These are phyloP conservation scores for Syrrhaptes paradoxus DNA, from an alignment of 2,113 vertebrate genomes.

Conservation along the genomic window DNA sequence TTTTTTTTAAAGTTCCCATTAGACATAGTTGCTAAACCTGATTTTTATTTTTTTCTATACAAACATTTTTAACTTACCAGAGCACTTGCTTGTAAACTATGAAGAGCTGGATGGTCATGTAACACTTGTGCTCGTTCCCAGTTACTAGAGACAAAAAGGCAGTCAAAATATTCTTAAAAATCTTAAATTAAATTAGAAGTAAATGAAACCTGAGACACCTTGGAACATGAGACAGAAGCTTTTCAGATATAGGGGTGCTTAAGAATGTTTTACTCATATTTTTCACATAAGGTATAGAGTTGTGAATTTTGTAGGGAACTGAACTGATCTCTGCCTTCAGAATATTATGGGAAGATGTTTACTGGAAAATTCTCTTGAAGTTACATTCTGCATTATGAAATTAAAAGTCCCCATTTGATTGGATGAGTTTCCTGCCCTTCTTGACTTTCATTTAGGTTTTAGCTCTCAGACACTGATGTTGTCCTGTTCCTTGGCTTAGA, in stretches of 20 bases:
- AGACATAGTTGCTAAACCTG: neutral
- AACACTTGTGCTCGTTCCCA: neutral
- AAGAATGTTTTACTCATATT: neutral
- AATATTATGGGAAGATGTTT: neutral
- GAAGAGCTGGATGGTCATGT: neutral
- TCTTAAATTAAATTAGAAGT: neutral
- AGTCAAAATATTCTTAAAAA: neutral
- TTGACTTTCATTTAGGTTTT: neutral
- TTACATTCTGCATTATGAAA: neutral
- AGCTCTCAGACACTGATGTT: neutral
- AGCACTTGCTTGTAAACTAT: neutral
- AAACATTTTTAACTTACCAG: neutral
- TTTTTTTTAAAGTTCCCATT: neutral
- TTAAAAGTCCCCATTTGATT: neutral
- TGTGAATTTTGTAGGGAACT: neutral
- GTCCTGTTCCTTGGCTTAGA: neutral
- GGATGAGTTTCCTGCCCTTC: neutral
- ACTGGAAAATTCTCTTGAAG: neutral
- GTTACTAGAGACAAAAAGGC: neutral
- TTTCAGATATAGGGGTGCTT: neutral
- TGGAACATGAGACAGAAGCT: neutral
- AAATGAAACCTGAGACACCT: neutral
- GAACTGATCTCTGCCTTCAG: neutral
- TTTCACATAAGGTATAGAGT: neutral
- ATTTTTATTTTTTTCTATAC: neutral